Evolutionary conservation across 2,888 invertebrate species (phyloP).

Genomic region (Apodemia hepburni): DNA sequence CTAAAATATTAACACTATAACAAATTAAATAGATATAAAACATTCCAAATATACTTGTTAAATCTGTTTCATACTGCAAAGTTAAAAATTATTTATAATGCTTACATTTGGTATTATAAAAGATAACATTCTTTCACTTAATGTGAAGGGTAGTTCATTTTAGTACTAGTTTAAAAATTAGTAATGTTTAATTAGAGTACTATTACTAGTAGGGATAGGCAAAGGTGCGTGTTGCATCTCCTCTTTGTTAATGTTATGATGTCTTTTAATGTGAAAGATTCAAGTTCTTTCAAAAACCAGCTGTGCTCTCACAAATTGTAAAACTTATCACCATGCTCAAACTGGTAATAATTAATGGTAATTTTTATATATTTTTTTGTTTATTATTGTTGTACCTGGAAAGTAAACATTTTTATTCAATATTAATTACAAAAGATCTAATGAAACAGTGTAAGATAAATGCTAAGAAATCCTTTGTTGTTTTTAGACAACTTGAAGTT

Average conservation of each 20-base stretch:
- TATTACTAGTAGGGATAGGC: not conserved
- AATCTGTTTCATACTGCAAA: not conserved
- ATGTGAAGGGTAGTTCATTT: not conserved
- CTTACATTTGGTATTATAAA: not conserved
- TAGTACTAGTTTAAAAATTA: not conserved
- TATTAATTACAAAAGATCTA: too few species aligned
- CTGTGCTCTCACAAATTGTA: not conserved
- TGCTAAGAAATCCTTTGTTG: too few species aligned
- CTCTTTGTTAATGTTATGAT: not conserved
- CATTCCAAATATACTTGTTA: slow-evolving; percentile 6
- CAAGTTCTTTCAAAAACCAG: not conserved
- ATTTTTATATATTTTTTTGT: too few species aligned
- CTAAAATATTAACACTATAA: not conserved
- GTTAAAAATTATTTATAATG: not conserved
- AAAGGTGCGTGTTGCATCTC: not conserved
- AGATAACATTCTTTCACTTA: not conserved
- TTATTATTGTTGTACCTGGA: too few species aligned
- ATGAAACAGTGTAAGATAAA: too few species aligned
- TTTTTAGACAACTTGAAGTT: too few species aligned
- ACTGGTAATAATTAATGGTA: too few species aligned
- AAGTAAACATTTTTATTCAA: too few species aligned
- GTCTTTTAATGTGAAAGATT: not conserved
- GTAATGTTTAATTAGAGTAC: not conserved
- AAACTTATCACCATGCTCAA: not conserved
- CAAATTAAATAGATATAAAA: not conserved